These are phyloP conservation scores for Telmatherina bonti DNA, from an alignment of 2,797 vertebrate species.

Conservation along the genomic window DNA sequence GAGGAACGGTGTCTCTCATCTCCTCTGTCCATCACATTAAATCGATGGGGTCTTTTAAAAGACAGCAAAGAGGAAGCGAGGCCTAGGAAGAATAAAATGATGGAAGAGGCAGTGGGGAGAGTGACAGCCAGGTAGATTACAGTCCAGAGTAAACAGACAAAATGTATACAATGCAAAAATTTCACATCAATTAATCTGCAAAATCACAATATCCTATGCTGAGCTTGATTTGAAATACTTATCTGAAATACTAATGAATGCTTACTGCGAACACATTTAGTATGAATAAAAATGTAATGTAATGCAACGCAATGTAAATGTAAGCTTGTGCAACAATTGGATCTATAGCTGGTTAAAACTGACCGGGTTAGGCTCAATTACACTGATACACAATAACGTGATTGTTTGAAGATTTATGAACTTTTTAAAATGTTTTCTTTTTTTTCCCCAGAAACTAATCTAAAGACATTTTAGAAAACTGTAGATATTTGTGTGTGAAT, in stretches of 20 bases:
- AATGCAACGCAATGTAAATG: no score
- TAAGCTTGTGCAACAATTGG: background rate
- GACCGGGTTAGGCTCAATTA: background rate
- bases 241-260: background rate
- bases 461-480: background rate
- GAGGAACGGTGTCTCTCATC: slow-evolving; percentile 42
- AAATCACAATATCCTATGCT: background rate
- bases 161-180: background rate
- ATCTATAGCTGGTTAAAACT: background rate
- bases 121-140: slow-evolving; percentile 10
- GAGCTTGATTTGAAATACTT: no score
- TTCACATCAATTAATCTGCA: background rate
- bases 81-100: slow-evolving; percentile 34
- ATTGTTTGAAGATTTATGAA: background rate
- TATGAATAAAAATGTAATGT: background rate
- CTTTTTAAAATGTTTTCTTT: background rate
- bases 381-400: background rate
- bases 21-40: slow-evolving; percentile 60
- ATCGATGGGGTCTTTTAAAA: slow-evolving; percentile 45
- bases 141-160: slow-evolving; percentile 1
- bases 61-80: slow-evolving; percentile 21
- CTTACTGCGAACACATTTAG: background rate
- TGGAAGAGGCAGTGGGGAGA: slow-evolving; percentile 9
- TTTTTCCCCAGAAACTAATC: no score
- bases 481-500: no score